Conservation (phyloP, 92 coral and sea anemone genomes). For the Galaxea fascicularis region DNA sequence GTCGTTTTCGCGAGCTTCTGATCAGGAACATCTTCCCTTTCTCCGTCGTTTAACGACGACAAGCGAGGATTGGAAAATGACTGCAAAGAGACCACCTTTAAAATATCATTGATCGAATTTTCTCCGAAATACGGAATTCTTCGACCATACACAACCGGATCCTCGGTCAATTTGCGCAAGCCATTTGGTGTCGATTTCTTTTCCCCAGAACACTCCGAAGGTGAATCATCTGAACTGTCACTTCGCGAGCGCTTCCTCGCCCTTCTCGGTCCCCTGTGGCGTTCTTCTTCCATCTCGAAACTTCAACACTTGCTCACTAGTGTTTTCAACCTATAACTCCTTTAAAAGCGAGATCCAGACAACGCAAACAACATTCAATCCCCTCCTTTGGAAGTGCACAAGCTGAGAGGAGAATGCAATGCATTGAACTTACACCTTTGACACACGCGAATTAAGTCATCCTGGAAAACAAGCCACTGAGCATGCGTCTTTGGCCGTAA, state of each 20-base stretch:
- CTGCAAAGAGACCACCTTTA: constrained; percentile 88
- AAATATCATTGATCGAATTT: constrained; percentile 84
- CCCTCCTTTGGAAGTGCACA: constrained; percentile 42
- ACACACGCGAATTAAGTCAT: constrained; percentile 77
- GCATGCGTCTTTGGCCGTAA: constrained; percentile 16
- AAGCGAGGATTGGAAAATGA: constrained; percentile 81
- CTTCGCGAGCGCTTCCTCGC: constrained; percentile 70
- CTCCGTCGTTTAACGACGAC: constrained; percentile 43
- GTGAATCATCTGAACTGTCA: constrained; percentile 67
- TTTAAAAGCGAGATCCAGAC: constrained; percentile 8
- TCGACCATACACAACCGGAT: constrained; percentile 62
- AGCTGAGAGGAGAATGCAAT: not conserved
- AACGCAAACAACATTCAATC: not conserved
- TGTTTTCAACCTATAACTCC: not conserved
- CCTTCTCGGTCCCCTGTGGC: constrained; percentile 32
- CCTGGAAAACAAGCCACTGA: constrained; percentile 24
- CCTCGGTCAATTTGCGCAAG: constrained; percentile 41
- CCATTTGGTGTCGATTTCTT: constrained; percentile 41
- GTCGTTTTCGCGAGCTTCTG: constrained; percentile 10
- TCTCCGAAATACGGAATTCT: constrained; percentile 74
- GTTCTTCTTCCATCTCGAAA: constrained; percentile 68
- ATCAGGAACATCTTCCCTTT: constrained; percentile 42
- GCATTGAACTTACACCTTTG: constrained; percentile 83
- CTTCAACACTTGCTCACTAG: constrained; percentile 9
- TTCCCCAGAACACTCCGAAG: constrained; percentile 41